Evolutionary conservation across 2,888 invertebrate genomes (phyloP), one percentile per base, ranked within the genome.

Genomic region (Orchestes rusci): DNA sequence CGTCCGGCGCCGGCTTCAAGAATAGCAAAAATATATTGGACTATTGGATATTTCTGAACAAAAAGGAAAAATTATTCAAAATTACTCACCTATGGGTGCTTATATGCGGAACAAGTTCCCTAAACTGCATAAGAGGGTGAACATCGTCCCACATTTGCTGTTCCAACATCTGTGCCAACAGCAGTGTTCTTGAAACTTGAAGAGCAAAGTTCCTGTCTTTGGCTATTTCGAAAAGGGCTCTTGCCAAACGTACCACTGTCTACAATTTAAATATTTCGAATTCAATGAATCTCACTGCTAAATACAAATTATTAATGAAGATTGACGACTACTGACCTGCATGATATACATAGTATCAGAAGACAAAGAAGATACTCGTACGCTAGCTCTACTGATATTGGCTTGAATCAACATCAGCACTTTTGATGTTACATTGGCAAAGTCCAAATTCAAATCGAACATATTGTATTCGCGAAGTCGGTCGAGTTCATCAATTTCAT

Each of bases 401-500:
- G 90, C 84, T 68, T 95, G 94, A 58, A 99, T 76, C 10, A 99
- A 71, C 54, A 95, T 91, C 68, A 95, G 95, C 23, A 94, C 94
- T 77, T 96, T 96, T 58, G 92, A 95, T 57, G 91, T 82, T 12
- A 90, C 77, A 64, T 92, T 91, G 63, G 95, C 95, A 2, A 84
- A 79, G 1, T 90, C 88, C 4, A 91, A 85, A 50, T 80, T 77
- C 1, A 90, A 84, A 17, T 79, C 75, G 18, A 91, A 72, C 60
- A 85, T 82, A 61, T 95, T 91, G 61, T 80, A 80, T 19, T 75
- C 70, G 19, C 80, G 73, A 13, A 95, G 73, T 31, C 77, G 73
- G 65, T 94, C 92, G 39, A 99, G 68, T 64, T 99, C 97, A 10
- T 83, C 78, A 56, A 94, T 67, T 67, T 99, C 99, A 64, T 99